Evolutionary conservation across 2,888 invertebrate genomes (phyloP).

Genomic region (Micoletzkya japonica): DNA sequence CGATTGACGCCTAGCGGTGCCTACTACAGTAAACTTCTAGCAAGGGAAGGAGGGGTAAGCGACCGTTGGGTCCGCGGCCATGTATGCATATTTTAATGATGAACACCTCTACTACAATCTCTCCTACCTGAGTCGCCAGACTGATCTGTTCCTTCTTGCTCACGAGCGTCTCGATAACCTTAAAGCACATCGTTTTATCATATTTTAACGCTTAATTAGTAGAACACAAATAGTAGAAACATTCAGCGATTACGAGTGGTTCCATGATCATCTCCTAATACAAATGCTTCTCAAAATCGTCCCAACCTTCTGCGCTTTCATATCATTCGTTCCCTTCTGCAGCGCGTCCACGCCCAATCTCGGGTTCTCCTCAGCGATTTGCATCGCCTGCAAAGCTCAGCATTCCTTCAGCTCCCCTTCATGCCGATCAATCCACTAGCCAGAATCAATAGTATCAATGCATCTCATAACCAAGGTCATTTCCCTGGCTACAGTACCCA

Average conservation of each 20-base stretch:
- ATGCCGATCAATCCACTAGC: background rate
- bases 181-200: background rate
- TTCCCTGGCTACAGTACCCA: conserved; percentile 27
- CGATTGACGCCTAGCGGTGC: too few relatives aligned
- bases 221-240: too few relatives aligned
- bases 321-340: conserved; percentile 79
- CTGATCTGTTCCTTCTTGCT: conserved; percentile 96
- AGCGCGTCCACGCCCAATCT: conserved; percentile 93
- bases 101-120: too few relatives aligned
- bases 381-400: conserved; percentile 78
- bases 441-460: background rate
- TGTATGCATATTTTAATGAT: too few relatives aligned
- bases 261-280: background rate
- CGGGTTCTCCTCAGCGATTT: conserved; percentile 81
- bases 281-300: background rate
- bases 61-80: too few relatives aligned
- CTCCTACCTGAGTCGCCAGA: conserved; percentile 88
- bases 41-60: too few relatives aligned
- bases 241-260: background rate
- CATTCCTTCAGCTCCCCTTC: background rate
- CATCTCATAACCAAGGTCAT: background rate
- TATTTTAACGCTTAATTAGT: conserved; percentile 64
- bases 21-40: too few relatives aligned
- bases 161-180: conserved; percentile 90
- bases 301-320: conserved; percentile 78